Base-by-base conservation (phyloP, 2,113 vertebrate species). In the Muscicapa adusta region DNA sequence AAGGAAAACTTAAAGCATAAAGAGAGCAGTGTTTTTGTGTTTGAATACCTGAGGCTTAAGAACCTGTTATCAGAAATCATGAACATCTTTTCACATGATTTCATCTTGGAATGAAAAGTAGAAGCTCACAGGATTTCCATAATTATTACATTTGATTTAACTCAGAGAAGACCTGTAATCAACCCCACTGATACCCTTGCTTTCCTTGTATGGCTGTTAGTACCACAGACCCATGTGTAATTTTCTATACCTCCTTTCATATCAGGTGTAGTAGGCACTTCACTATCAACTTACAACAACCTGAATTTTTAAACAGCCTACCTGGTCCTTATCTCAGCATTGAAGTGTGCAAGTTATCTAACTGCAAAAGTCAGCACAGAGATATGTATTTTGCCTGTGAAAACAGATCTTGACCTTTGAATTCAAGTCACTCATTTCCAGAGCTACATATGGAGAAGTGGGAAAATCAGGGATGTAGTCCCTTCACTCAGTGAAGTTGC, bases 341-440 rank as follows among this genome's bases (percentile, higher is more conserved):
- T 89, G 87, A 88, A 89, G 62, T 8, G 60, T 80, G 60, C 62
- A 70, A 91, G 89, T 85, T 92, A 89, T 93, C 85, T 91, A 60
- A 73, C 77, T 4, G 15, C 70, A 57, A n/a, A 95, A 94, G 90
- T 65, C 29, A 1, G 47, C 29, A 29, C 6, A 73, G 74, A 89
- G 92, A 91, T 79, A 82, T 29, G 54, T 72, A 91, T 96, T 96
- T 94, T 68, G 74, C 29, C 81, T 85, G 89, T 85, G 85, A 91
- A 94, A 94, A 89, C 73, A 87, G 81, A 75, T 89, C 87, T 81
- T 96, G 78, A 94, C 85, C 85, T 94, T 94, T 94, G 86, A 85
- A 93, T 88, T 65, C 48, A 88, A 94, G 92, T 78, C 51, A 68
- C 74, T 94, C 31, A 36, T 93, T 91, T 85, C 85, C 66, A 89